Evolutionary conservation across 2,113 vertebrate genomes (phyloP), one percentile per base, ranked within the genome.

Genomic region (Pycnonotus jocosus): DNA sequence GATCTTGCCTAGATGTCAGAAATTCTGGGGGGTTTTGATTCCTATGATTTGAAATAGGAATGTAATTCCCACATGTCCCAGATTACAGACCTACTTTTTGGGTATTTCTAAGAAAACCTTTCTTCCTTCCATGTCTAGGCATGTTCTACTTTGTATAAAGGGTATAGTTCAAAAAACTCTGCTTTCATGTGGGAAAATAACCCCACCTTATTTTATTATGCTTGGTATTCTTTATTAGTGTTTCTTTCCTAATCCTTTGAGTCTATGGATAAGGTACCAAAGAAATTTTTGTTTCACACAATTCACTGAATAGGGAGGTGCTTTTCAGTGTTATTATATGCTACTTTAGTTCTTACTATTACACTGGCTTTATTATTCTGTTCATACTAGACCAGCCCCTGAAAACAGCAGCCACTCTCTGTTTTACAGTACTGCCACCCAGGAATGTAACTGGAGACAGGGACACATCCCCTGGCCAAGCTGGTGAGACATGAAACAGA

Each of bases 11-110:
- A 54, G 22, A 61, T 33, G 5, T 51, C 35, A 76, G 24, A 82
- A 68, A 57, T 50, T 48, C 22, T 35, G 11, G 0, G 6, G 0
- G 1, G 9, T n/a, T 61, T 86, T 61, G 3, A 61, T 44, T 79
- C 23, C 8, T 2, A 22, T 30, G 27, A 51, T 78, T 57, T 33
- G 12, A 84, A 84, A 77, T 18, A 62, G 6, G 14, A 17, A 72
- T 27, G 31, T 9, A 50, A 22, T 23, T 48, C 66, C 48, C 42
- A 47, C 10, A 62, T 12, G 44, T 53, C 7, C 17, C 48, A 66
- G 45, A 33, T 60, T 48, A 56, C 3, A 4, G 9, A 54, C 19
- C 17, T 51, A 25, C 6, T 38, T 78, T 58, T 78, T 37, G 6
- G 38, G 15, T 48, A 47, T n/a, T n/a, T 74, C 20, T 27, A 81